phyloP scores from a whole-genome alignment of 2,113 vertebrate genomes.

The Dinomys branickii region DNA sequence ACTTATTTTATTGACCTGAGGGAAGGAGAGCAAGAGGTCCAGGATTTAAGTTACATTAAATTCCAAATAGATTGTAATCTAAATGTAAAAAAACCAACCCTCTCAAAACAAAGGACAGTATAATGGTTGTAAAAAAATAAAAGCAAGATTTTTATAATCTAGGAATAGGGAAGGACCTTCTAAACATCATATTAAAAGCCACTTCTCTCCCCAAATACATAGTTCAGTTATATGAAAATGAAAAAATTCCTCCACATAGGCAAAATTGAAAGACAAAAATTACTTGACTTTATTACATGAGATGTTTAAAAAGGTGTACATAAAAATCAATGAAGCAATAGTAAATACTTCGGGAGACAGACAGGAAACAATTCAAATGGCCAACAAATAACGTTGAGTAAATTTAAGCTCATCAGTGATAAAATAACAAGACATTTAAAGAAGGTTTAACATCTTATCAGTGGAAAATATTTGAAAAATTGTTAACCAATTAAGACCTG shows the following conservation, averaged over 20 bases:
- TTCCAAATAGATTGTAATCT: neutral
- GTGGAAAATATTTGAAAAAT: neutral
- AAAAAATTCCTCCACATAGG: neutral
- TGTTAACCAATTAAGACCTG: neutral
- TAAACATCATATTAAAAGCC: constrained; percentile 6
- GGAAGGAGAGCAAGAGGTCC: neutral
- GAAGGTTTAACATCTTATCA: neutral
- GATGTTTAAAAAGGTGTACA: neutral
- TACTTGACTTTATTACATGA: neutral
- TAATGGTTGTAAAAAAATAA: neutral
- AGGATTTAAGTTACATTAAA: neutral
- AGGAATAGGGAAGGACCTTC: neutral
- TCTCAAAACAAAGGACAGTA: neutral
- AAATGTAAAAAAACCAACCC: neutral
- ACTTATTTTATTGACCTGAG: neutral
- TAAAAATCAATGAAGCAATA: neutral
- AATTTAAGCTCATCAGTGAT: neutral
- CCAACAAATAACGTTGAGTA: neutral
- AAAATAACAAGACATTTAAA: neutral
- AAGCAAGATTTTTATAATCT: neutral
- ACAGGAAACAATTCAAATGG: neutral
- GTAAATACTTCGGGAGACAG: neutral
- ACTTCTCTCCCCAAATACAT: neutral
- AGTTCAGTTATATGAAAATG: neutral
- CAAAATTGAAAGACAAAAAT: constrained; percentile 9